Percentiles rank a stretch among this genome's conserved stretches.
phyloP scores from a whole-genome alignment of 2,797 vertebrate species.

The Chanos chanos region DNA sequence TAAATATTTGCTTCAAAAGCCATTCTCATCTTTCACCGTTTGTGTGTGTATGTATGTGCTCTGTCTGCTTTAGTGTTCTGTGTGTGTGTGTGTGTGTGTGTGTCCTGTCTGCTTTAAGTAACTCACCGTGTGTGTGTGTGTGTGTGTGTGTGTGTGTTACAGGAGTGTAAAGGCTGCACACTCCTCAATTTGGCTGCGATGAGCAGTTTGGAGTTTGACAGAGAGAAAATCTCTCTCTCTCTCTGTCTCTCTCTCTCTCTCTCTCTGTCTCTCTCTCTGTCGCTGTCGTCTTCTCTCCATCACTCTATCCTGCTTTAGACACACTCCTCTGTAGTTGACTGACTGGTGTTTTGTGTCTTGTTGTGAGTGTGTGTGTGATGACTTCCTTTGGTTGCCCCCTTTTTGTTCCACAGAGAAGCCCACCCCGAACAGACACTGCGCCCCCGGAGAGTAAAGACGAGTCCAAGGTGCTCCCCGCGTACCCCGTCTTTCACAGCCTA shows the following conservation, averaged over 20 bases:
- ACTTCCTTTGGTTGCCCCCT: conserved; percentile 77
- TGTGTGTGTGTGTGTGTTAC: conserved; percentile 7
- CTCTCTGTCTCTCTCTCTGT: background rate
- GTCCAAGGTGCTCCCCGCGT: conserved; percentile 76
- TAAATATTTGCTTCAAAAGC: background rate
- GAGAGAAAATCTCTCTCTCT: no score
- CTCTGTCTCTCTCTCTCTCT: background rate
- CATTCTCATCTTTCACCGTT: background rate
- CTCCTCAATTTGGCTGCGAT: no score
- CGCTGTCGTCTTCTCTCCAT: conserved; percentile 4
- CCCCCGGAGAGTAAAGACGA: conserved; percentile 71
- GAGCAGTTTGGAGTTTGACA: no score
- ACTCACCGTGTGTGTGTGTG: background rate
- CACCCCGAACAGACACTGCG: conserved; percentile 70
- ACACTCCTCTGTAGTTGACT: background rate
- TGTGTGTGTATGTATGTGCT: background rate
- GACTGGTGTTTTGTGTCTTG: background rate
- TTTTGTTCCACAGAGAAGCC: conserved; percentile 74
- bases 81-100: background rate
- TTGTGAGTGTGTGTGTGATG: conserved; percentile 57
- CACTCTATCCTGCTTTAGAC: background rate
- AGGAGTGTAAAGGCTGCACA: background rate
- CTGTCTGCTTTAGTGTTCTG: background rate
- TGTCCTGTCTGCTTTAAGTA: background rate
- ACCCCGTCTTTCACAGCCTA: conserved; percentile 24